Evolutionary conservation across 2,113 vertebrate genomes (phyloP).

Genomic region (Leiothrix lutea): DNA sequence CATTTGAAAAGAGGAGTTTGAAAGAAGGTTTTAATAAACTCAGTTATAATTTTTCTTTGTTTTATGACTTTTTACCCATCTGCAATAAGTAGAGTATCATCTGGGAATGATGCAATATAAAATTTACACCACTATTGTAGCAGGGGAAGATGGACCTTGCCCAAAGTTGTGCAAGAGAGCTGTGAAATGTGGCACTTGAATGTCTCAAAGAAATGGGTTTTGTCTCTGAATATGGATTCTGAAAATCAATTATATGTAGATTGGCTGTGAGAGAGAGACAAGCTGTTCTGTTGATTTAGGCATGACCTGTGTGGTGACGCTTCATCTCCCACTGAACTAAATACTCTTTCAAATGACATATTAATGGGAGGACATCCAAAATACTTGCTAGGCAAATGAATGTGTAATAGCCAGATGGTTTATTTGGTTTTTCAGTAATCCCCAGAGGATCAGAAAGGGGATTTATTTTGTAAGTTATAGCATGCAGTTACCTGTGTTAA

Average conservation of each 20-base stretch:
- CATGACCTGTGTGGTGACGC: constrained; percentile 58
- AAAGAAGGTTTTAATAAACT: background rate
- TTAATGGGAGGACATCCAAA: constrained; percentile 66
- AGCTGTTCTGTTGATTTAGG: constrained; percentile 69
- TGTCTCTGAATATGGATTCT: constrained; percentile 39
- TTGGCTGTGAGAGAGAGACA: constrained; percentile 62
- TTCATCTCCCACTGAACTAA: constrained; percentile 67
- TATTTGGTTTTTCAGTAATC: constrained; percentile 66
- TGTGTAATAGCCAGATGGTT: constrained; percentile 63
- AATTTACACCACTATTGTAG: background rate
- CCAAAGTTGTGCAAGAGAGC: background rate
- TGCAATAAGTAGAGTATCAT: background rate
- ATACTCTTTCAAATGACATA: constrained; percentile 65
- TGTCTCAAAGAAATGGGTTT: background rate
- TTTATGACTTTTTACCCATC: background rate
- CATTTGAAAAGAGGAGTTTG: background rate
- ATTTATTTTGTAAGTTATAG: constrained; percentile 39
- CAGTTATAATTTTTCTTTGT: background rate
- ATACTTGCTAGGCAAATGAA: constrained; percentile 61
- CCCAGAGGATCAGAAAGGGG: constrained; percentile 31
- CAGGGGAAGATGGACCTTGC: background rate
- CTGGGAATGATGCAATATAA: background rate
- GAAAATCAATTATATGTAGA: constrained; percentile 69
- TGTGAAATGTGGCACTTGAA: constrained; percentile 30
- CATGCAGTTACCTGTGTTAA: constrained; percentile 26